Evolutionary conservation across 2,888 invertebrate species (phyloP).

Genomic region (Stegana nigrithorax): DNA sequence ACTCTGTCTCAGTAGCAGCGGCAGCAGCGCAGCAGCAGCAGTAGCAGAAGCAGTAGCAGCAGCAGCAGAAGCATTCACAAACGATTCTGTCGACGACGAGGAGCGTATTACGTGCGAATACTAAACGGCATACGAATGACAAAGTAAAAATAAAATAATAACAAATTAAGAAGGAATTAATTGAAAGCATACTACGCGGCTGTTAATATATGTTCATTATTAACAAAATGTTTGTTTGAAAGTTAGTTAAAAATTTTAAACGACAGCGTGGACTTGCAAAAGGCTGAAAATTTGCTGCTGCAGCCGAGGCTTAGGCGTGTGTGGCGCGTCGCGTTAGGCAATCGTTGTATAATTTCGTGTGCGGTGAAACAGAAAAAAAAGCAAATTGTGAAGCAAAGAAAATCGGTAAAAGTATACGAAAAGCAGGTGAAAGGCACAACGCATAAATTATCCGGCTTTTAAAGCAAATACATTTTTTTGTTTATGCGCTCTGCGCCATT

Average conservation of each 20-base stretch:
- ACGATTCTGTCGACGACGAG: background rate
- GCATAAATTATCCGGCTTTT: background rate
- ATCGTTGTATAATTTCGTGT: conserved; percentile 29
- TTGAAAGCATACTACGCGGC: background rate
- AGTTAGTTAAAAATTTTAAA: no score
- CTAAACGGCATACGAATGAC: no score
- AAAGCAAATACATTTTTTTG: no score
- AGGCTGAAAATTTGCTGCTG: no score
- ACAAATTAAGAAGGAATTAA: background rate
- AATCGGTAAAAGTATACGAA: background rate
- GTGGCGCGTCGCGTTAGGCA: background rate
- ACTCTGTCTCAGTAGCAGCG: conserved; percentile 1
- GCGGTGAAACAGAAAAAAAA: conserved; percentile 12
- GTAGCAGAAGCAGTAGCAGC: background rate
- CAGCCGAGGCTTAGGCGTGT: background rate
- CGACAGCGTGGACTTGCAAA: no score
- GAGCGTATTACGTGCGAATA: no score
- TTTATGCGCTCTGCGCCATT: no score
- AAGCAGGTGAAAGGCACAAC: background rate
- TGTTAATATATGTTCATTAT: no score
- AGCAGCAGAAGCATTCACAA: conserved; percentile 3
- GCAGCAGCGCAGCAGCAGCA: background rate
- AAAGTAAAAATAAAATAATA: background rate
- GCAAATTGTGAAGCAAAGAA: background rate
- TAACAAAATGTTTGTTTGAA: no score